These are phyloP conservation scores for Lordiphosa mommai DNA, from an alignment of 1,140 invertebrate species.

Conservation along the genomic window DNA sequence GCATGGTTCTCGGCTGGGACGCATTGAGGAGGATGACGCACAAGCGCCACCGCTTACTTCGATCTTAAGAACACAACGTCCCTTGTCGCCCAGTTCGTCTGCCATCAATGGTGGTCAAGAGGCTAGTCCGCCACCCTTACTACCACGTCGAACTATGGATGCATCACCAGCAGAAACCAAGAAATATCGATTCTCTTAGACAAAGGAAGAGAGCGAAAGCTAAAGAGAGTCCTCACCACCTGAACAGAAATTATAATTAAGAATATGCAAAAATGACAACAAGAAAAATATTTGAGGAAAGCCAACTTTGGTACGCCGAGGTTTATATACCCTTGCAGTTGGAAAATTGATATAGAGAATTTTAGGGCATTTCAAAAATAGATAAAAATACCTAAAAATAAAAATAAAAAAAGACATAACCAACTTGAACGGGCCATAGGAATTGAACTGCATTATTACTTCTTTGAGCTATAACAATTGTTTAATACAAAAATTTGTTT, in stretches of 20 bases:
- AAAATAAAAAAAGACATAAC: too few species aligned
- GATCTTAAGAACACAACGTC: constrained; percentile 51
- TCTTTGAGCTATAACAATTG: too few species aligned
- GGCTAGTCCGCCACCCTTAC: constrained; percentile 48
- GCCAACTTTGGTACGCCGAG: too few species aligned
- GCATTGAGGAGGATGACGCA: constrained; percentile 57
- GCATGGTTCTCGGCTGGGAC: constrained; percentile 61
- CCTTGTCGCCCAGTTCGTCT: constrained; percentile 32
- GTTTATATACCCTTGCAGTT: too few species aligned
- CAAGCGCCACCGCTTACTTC: constrained; percentile 35
- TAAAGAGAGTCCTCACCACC: constrained; percentile 16
- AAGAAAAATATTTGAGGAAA: not conserved
- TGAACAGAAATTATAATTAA: constrained; percentile 25
- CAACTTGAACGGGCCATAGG: too few species aligned
- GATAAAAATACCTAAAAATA: too few species aligned
- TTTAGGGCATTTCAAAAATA: too few species aligned
- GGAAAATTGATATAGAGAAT: too few species aligned
- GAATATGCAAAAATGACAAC: constrained; percentile 54
- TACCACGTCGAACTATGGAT: constrained; percentile 52
- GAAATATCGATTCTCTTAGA: constrained; percentile 64
- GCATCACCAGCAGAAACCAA: constrained; percentile 53
- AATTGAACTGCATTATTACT: too few species aligned
- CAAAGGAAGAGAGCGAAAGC: not conserved
- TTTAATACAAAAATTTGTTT: too few species aligned
- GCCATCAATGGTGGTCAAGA: constrained; percentile 6